A percentile compares a stretch with the other conserved stretches of the same genome.
Conservation (phyloP, 2,797 vertebrate genomes). For the Cossypha polioptera region DNA sequence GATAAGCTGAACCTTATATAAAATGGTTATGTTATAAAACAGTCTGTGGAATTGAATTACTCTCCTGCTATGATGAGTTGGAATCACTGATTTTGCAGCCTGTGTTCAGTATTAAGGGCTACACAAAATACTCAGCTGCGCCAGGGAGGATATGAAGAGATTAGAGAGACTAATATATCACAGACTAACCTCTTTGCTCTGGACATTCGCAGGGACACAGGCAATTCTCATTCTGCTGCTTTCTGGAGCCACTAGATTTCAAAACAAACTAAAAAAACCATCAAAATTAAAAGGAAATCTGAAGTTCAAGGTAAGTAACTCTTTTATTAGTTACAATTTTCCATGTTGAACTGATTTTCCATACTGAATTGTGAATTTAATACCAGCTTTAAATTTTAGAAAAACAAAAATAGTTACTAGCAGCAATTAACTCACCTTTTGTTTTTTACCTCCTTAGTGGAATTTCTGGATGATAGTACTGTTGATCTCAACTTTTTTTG, state of each 20-base stretch:
- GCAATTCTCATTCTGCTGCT: conserved; percentile 10
- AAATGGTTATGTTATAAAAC: not conserved
- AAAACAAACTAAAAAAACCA: not conserved
- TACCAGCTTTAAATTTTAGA: not conserved
- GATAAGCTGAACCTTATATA: conserved; percentile 10
- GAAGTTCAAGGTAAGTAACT: conserved; percentile 19
- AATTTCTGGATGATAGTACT: not conserved
- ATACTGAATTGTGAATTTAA: not conserved
- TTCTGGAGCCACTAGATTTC: not conserved
- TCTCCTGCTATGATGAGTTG: not conserved
- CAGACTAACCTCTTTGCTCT: conserved; percentile 74
- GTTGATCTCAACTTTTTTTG: not conserved
- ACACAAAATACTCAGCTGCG: conserved; percentile 61
- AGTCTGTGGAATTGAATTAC: conserved; percentile 2
- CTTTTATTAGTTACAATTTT: not conserved
- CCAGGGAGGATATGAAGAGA: conserved; percentile 74
- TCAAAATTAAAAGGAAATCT: not conserved
- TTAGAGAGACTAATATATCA: conserved; percentile 73
- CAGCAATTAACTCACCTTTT: not conserved
- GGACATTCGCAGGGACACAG: not conserved
- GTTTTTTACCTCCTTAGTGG: not conserved
- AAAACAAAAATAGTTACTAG: not conserved
- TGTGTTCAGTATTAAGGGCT: conserved; percentile 62
- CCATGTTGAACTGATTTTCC: not conserved
- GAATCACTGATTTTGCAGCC: conserved; percentile 47